phyloP scores from a whole-genome alignment of 2,888 invertebrate species.

The Diarsia mendica region DNA sequence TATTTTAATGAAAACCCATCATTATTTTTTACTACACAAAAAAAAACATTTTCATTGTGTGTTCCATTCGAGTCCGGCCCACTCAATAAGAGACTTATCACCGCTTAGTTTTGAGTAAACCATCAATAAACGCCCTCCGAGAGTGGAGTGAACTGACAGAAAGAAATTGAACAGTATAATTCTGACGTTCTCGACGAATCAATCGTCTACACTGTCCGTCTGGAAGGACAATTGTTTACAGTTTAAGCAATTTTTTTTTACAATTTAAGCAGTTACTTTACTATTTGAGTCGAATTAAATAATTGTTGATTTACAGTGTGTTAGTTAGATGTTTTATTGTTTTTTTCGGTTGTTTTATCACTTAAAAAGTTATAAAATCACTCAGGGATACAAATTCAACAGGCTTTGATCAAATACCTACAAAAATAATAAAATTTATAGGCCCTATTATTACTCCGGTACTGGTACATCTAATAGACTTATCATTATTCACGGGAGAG shows the following conservation, averaged over 20 bases:
- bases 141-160: constrained; percentile 68
- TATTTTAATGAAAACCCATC: background rate
- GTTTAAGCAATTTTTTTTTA: constrained; percentile 60
- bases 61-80: constrained; percentile 43
- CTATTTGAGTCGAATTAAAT: constrained; percentile 64
- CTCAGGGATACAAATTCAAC: too few species aligned
- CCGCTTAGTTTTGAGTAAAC: constrained; percentile 73
- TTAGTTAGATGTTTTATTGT: background rate
- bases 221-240: constrained; percentile 65
- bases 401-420: too few species aligned
- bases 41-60: background rate
- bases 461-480: too few species aligned
- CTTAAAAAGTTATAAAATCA: too few species aligned
- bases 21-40: background rate
- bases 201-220: constrained; percentile 48
- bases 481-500: too few species aligned
- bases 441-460: too few species aligned
- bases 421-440: too few species aligned
- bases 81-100: constrained; percentile 64
- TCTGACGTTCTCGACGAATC: constrained; percentile 67
- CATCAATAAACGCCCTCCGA: constrained; percentile 69
- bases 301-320: constrained; percentile 56
- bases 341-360: background rate
- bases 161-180: constrained; percentile 66
- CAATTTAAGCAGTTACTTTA: constrained; percentile 44